Base-by-base conservation (phyloP, 2,113 vertebrate genomes). In the Lepisosteus osseus region DNA sequence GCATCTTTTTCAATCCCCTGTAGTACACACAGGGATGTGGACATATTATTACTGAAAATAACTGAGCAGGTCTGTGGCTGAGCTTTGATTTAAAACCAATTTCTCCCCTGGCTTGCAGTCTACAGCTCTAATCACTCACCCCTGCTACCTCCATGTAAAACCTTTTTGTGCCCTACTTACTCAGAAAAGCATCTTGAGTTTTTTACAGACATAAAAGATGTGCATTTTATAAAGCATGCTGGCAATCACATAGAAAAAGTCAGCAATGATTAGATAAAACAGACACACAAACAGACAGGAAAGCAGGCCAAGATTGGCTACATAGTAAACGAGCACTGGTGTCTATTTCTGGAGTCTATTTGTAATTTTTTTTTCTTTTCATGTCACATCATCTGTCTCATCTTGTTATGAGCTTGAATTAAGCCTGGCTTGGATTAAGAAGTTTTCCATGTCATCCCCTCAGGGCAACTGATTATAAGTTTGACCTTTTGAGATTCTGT, bases 401-500 rank as follows among this genome's bases (percentile, higher is more conserved):
- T 78, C 77, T 80, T 85, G 42, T 83, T 88, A 77, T 74, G 83
- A 82, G 67, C 84, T 43, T 81, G 71, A 73, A 86, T 81, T 86
- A 88, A 84, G 88, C 82, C 83, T 75, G 80, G 86, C 74, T 78
- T 79, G 62, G 75, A 89, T 88, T 88, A 88, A 86, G 82, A 90
- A 91, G 74, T 91, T 90, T 89, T 89, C 81, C 84, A 79, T 85
- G 80, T 85, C 82, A 83, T 7, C 67, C 86, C 89, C 87, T 85
- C 70, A 88, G 84, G 88, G 88, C 74, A 88, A 71, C 76, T 91
- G 91, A 94, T 93, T 93, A 91, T 92, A 91, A 86, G 80, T 88
- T 84, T 91, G 90, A 93, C 91, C 91, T 93, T 92, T 90, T 85
- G 85, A 91, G 89, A 92, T 86, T 90, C 84, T 87, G 73, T 88